Conservation (phyloP, 2,888 invertebrate species). For the Dicyrtomina minuta region DNA sequence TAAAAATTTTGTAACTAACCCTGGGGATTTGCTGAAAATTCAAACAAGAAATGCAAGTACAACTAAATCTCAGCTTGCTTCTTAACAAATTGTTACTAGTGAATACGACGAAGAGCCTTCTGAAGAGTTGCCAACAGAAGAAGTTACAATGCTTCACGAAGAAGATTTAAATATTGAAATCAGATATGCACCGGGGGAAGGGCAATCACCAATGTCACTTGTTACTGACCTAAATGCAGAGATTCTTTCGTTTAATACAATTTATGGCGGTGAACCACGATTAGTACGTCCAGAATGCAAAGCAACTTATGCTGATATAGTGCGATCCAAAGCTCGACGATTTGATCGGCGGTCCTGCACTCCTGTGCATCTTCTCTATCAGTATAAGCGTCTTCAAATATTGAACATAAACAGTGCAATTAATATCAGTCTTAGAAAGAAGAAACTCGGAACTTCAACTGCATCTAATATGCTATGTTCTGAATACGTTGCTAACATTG, state of each 20-base stretch:
- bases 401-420: slow-evolving; percentile 4
- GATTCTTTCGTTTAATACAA: slow-evolving; percentile 37
- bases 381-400: neutral
- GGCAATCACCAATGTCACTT: slow-evolving; percentile 28
- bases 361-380: slow-evolving; percentile 11
- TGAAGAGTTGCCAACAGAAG: neutral
- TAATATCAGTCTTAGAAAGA: slow-evolving; percentile 29
- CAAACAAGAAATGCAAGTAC: neutral
- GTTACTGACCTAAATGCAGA: slow-evolving; percentile 32
- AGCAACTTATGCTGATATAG: slow-evolving; percentile 33
- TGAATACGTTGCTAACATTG: slow-evolving; percentile 3
- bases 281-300: slow-evolving; percentile 16
- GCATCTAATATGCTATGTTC: slow-evolving; percentile 9
- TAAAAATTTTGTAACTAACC: neutral
- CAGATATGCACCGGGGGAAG: slow-evolving; percentile 37
- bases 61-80: no score
- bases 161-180: neutral
- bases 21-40: neutral
- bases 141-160: neutral
- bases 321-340: slow-evolving; percentile 31
- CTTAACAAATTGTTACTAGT: neutral
- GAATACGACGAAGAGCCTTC: neutral
- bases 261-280: slow-evolving; percentile 35
- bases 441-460: slow-evolving; percentile 18
- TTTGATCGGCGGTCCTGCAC: slow-evolving; percentile 26